Base-by-base conservation (phyloP, 2,797 vertebrate genomes). In the Rhynchonycteris naso region DNA sequence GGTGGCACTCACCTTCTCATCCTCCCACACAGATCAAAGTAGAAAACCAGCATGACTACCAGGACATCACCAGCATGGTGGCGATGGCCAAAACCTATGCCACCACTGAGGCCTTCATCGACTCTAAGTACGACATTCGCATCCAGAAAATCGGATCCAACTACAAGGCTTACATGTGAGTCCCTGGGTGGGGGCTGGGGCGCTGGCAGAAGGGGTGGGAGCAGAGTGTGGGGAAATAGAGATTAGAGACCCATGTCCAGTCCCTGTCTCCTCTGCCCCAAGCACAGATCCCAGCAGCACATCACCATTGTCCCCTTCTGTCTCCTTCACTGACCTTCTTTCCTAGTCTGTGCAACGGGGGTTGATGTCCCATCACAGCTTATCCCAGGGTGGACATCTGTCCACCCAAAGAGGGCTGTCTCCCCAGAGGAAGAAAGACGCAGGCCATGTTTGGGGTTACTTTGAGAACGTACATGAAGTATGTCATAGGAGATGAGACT, bases 161-260 rank as follows among this genome's bases (percentile, higher is more conserved):
- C 98, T 99, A 99, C 98, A 99, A 99, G 98, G 99, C 99, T 9
- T 99, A 99, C 98, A 99, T 99, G 99, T 99, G 98, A 99, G 99
- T 98, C 61, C 87, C 3, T n/a, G 28, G 30, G 13, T 5, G 0
- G 11, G 54, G 71, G 68, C 47, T 0, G 19, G 95, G 69, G 0
- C 0, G 7, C 28, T 19, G 87, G 90, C 72, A 65, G 1, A 56
- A 21, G 50, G 66, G 16, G 3, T 11, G 22, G 43, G 15, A 35
- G 54, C 19, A 56, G 33, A n/a, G 18, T 4, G 1, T 35, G 71
- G 71, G 59, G 66, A 21, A n/a, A 22, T 0, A 0, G 24, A 26
- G 15, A 24, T 14, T 1, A 24, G 18, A 7, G 19, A 16, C 2
- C 2, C 0, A 1, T 0, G 10, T 58, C 28, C 24, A 30, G n/a